Evolutionary conservation across 2,113 vertebrate genomes (phyloP), one percentile per base, ranked within the genome.

Genomic region (Nycticorax nycticorax): DNA sequence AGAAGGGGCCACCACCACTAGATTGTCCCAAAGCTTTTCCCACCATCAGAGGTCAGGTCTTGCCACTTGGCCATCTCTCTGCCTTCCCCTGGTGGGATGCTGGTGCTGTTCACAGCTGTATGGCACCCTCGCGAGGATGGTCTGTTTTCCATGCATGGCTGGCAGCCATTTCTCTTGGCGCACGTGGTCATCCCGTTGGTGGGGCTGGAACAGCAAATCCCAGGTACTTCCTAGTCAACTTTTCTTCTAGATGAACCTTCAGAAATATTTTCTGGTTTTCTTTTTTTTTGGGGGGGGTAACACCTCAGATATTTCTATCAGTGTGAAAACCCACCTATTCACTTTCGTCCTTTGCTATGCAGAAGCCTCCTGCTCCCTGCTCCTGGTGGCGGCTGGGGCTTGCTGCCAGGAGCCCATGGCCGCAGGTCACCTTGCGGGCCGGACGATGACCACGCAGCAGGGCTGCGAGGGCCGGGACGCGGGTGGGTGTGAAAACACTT

Each of bases 91-190:
- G 45, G n/a, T 14, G 28, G 56, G 64, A 45, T 2, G 6, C 11
- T 37, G 2, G 0, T 8, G 41, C 23, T 43, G 10, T 5, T 68
- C 33, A 30, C 0, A 5, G 48, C 20, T 41, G 10, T 7, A 2
- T 1, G n/a, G 14, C 22, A 8, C 52, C 66, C 47, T 45, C 4
- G 10, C 1, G 2, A 55, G 35, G 9, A 4, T 2, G 7, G 7
- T 12, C 53, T 26, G 20, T 22, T 47, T 35, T 64, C 48, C 26
- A 0, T 2, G 9, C 0, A 0, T 3, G 8, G 15, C 0, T 27
- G 32, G 37, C 41, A 67, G 66, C 8, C 2, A 1, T 26, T 71
- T 72, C 52, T 72, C 24, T 22, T 47, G 7, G 10, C 32, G 33
- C n/a, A 7, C 1, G 0, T 6, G 24, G 45, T 3, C 55, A 22